These are phyloP conservation scores for Muntiacus reevesi DNA, from an alignment of 2,113 vertebrate genomes.

Conservation along the genomic window DNA sequence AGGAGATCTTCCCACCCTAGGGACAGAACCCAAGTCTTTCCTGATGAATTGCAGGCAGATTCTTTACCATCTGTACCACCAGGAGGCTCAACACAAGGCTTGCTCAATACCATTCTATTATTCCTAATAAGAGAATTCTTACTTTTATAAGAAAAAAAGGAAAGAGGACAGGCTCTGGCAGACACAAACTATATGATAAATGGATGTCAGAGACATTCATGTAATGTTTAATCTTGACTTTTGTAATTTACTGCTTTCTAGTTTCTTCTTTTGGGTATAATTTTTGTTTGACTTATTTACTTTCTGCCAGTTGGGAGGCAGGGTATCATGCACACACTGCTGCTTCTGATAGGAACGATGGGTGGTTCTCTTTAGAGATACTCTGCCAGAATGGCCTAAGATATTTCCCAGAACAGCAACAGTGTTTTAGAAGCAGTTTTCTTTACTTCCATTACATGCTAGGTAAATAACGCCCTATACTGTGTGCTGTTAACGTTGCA, in stretches of 20 bases:
- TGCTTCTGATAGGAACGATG: neutral
- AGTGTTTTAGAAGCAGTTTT: conserved; percentile 53
- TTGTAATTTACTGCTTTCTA: neutral
- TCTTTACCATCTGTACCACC: neutral
- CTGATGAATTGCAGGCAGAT: neutral
- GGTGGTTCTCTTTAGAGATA: neutral
- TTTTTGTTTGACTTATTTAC: neutral
- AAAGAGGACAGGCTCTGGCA: neutral
- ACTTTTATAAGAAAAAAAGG: neutral
- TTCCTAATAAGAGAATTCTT: neutral
- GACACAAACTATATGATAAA: neutral
- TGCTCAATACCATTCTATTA: neutral
- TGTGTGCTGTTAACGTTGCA: conserved; percentile 32
- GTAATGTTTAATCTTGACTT: neutral
- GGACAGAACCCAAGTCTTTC: neutral
- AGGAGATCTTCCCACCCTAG: neutral
- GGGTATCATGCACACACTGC: too few relatives aligned
- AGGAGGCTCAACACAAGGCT: neutral
- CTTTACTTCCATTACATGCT: conserved; percentile 63
- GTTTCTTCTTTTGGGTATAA: neutral
- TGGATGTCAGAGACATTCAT: neutral
- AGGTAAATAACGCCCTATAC: conserved; percentile 50
- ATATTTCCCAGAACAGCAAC: neutral
- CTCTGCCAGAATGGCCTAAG: neutral
- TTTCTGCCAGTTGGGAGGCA: neutral